A percentile compares a stretch with the other conserved stretches of the same genome.
Conservation (phyloP, 1,140 invertebrate species). For the Conus ventricosus region DNA sequence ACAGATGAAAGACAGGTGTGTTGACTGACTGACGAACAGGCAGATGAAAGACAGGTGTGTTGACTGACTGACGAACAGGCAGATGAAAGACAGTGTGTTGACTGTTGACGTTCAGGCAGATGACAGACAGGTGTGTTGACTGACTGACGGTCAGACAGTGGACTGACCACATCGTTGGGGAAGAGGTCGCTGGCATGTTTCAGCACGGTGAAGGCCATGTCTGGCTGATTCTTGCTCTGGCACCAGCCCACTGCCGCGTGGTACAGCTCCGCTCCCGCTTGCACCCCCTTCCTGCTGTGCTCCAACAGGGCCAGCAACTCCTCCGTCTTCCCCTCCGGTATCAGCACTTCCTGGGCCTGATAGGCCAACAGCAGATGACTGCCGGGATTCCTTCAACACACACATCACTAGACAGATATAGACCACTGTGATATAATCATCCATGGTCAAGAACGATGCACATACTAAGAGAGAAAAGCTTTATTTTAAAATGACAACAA, state of each 20-base stretch:
- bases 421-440: not conserved
- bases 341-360: slow-evolving; percentile 22
- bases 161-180: slow-evolving; percentile 36
- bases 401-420: not conserved
- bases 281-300: not conserved
- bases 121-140: too few relatives aligned
- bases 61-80: too few relatives aligned
- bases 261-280: slow-evolving; percentile 22
- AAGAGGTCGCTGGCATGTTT: slow-evolving; percentile 31
- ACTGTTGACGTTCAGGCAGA: too few relatives aligned
- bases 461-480: too few relatives aligned
- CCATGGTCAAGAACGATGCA: not conserved
- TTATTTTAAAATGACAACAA: too few relatives aligned
- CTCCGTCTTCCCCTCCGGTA: not conserved
- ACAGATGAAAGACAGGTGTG: too few relatives aligned
- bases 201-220: slow-evolving; percentile 22
- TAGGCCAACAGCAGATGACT: slow-evolving; percentile 13
- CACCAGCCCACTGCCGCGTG: slow-evolving; percentile 31
- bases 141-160: too few relatives aligned
- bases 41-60: too few relatives aligned
- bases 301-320: slow-evolving; percentile 20
- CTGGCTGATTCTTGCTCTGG: not conserved
- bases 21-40: too few relatives aligned
- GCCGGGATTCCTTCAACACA: not conserved
- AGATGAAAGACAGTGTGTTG: too few relatives aligned